Evolutionary conservation across 23 tunicate species (phyloP).

Genomic region (Corella eumyota): DNA sequence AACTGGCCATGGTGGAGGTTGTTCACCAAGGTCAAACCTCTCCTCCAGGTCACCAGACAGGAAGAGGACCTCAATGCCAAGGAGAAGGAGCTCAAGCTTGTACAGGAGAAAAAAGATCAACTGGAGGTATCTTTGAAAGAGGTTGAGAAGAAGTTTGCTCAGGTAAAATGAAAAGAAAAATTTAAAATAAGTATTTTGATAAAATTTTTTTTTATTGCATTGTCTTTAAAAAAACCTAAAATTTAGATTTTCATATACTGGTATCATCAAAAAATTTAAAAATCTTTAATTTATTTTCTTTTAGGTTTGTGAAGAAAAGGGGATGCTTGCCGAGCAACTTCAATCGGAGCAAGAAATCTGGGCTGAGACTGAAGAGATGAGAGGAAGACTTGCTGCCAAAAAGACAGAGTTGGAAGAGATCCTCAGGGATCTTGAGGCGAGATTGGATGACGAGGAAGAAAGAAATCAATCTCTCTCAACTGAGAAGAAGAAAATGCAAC

Average conservation of each 20-base stretch:
- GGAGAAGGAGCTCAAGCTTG: conserved; percentile 59
- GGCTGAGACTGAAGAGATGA: conserved; percentile 81
- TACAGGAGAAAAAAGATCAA: conserved; percentile 51
- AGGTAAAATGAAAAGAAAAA: conserved; percentile 14
- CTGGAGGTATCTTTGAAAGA: conserved; percentile 50
- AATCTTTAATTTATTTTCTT: background rate
- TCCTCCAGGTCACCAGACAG: conserved; percentile 86
- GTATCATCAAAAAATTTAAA: too few species aligned
- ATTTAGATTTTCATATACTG: too few species aligned
- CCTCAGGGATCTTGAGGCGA: conserved; percentile 72
- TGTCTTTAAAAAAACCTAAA: background rate
- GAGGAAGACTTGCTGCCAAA: conserved; percentile 66
- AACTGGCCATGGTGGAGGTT: conserved; percentile 99
- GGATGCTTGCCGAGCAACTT: conserved; percentile 53
- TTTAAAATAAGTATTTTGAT: background rate
- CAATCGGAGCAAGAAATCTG: conserved; percentile 47
- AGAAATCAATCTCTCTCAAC: conserved; percentile 28
- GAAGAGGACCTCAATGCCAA: conserved; percentile 77
- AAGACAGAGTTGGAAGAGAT: conserved; percentile 93
- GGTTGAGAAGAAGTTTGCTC: conserved; percentile 51
- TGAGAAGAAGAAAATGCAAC: conserved; percentile 81
- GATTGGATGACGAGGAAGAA: conserved; percentile 95
- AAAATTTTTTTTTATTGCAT: background rate
- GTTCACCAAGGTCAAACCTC: conserved; percentile 99
- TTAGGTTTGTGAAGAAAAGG: conserved; percentile 60